A percentile compares a stretch with the other conserved stretches of the same genome.
Conservation (phyloP, 2,888 invertebrate species). For the Zonitis immaculata region DNA sequence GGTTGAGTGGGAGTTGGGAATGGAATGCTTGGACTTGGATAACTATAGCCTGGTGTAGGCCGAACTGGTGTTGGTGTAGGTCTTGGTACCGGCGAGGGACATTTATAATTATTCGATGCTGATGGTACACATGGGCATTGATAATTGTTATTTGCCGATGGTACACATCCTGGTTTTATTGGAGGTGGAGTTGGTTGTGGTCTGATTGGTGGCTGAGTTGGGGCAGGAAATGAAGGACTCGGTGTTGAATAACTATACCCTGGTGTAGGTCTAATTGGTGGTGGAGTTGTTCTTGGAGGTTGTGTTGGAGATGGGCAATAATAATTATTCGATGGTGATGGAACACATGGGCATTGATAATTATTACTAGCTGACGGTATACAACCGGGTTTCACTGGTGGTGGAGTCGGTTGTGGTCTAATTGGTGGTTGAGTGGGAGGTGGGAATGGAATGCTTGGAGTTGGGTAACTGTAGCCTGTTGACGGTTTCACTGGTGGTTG, state of each 20-base stretch:
- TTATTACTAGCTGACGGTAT: neutral
- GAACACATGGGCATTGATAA: slow-evolving; percentile 1
- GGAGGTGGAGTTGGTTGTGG: slow-evolving; percentile 1
- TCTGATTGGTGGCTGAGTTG: too few relatives aligned
- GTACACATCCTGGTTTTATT: too few relatives aligned
- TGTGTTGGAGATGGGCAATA: neutral
- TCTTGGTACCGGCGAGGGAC: too few relatives aligned
- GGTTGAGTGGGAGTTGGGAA: neutral
- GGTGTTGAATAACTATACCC: slow-evolving; percentile 3
- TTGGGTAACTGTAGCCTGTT: neutral
- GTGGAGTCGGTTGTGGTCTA: neutral
- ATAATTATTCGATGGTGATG: neutral
- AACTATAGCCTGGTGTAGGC: too few relatives aligned
- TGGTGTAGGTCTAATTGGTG: neutral
- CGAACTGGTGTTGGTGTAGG: too few relatives aligned
- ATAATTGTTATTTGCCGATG: too few relatives aligned
- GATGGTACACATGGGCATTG: too few relatives aligned
- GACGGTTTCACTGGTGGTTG: neutral
- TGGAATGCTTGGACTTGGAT: too few relatives aligned
- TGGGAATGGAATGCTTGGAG: slow-evolving; percentile 1
- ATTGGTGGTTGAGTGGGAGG: neutral
- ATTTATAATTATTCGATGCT: too few relatives aligned
- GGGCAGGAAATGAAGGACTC: slow-evolving; percentile 2
- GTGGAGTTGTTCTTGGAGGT: slow-evolving; percentile 7
- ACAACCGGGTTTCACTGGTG: neutral